These are phyloP conservation scores for Colistium nudipinnis DNA, from an alignment of 2,113 vertebrate species.

Conservation along the genomic window DNA sequence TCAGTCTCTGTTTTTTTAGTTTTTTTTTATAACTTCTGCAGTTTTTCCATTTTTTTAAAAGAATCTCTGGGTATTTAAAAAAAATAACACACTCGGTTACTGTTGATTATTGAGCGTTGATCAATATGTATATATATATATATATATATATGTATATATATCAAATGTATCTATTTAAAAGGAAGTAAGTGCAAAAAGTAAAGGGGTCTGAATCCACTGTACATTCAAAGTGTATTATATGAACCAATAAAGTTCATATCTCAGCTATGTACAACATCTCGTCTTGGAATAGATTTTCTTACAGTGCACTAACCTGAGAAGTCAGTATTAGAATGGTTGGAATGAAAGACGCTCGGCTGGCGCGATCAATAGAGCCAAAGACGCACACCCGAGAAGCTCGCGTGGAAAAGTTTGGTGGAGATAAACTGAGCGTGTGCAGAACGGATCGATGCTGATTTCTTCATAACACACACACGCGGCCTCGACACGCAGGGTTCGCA, in stretches of 20 bases:
- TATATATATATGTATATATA: too few relatives aligned
- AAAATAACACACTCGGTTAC: too few relatives aligned
- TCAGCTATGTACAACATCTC: background rate
- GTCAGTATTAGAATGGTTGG: background rate
- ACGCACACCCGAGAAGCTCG: background rate
- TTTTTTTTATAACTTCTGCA: too few relatives aligned
- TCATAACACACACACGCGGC: background rate
- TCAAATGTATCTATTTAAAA: background rate
- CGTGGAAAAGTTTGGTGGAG: background rate
- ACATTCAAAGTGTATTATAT: background rate
- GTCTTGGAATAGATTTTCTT: background rate
- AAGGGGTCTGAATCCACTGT: background rate
- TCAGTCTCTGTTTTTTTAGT: background rate
- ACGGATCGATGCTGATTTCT: constrained; percentile 1
- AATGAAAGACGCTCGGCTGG: constrained; percentile 3
- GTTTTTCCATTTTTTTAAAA: too few relatives aligned
- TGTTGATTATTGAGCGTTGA: too few relatives aligned
- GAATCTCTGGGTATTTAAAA: too few relatives aligned
- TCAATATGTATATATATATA: too few relatives aligned
- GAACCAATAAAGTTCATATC: background rate
- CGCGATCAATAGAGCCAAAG: constrained; percentile 13
- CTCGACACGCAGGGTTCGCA: background rate
- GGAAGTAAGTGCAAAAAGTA: background rate
- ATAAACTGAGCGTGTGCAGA: background rate
- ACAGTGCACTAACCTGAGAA: background rate